A percentile compares a stretch with the other conserved stretches of the same genome.
phyloP scores from a whole-genome alignment of 2,797 vertebrate species.

The Ptychadena robeensis region DNA sequence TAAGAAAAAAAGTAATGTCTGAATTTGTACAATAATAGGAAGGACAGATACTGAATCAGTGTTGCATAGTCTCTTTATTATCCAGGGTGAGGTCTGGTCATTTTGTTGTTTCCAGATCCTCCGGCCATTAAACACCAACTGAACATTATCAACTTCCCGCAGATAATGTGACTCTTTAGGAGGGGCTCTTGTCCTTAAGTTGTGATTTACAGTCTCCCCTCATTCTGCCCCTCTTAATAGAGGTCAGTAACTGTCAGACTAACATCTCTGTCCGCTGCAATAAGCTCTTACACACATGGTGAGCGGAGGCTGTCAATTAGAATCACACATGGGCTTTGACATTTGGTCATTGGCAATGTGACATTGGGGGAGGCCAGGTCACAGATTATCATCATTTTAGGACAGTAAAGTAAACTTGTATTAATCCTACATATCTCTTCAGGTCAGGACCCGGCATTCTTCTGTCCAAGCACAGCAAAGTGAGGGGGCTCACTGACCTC shows the following conservation, averaged over 20 bases:
- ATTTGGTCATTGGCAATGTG: slow-evolving; percentile 65
- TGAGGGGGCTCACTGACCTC: slow-evolving; percentile 35
- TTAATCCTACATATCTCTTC: slow-evolving; percentile 65
- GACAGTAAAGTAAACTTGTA: slow-evolving; percentile 62
- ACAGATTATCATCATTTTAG: slow-evolving; percentile 64
- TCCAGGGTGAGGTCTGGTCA: neutral
- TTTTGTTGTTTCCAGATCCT: neutral
- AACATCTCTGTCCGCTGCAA: slow-evolving; percentile 62
- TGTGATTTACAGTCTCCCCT: slow-evolving; percentile 70
- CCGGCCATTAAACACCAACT: neutral
- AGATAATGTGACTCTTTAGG: slow-evolving; percentile 56
- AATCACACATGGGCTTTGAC: slow-evolving; percentile 73
- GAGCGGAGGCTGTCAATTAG: slow-evolving; percentile 68
- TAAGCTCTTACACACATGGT: slow-evolving; percentile 60
- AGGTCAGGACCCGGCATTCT: slow-evolving; percentile 70
- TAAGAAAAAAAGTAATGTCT: no score
- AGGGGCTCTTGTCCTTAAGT: slow-evolving; percentile 66
- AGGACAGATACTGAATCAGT: no score
- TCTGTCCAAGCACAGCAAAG: slow-evolving; percentile 50
- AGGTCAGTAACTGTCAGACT: slow-evolving; percentile 72
- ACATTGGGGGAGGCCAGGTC: slow-evolving; percentile 66
- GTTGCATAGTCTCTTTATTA: no score
- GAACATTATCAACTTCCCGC: neutral
- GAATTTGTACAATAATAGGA: no score
- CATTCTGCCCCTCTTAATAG: slow-evolving; percentile 72